These are phyloP conservation scores for Masnerella sp. DNA, from an alignment of 2,888 invertebrate genomes.

Conservation along the genomic window DNA sequence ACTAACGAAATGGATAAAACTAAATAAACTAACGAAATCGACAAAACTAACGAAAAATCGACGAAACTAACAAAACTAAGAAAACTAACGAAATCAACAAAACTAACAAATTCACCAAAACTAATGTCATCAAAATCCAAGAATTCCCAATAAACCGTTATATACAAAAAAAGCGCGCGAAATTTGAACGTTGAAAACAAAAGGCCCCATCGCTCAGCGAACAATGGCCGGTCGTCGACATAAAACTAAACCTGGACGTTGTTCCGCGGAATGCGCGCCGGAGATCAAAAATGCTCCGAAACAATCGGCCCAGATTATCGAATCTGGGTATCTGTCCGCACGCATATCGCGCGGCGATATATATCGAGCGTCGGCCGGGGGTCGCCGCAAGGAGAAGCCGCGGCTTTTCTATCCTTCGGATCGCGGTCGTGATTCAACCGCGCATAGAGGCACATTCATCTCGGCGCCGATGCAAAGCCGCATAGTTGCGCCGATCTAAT, in stretches of 20 bases:
- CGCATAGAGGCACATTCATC: conserved; percentile 59
- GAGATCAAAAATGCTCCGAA: conserved; percentile 23
- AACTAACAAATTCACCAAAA: no score
- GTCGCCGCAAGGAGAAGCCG: conserved; percentile 51
- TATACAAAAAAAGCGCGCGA: conserved; percentile 13
- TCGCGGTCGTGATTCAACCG: conserved; percentile 61
- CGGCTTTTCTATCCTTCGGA: conserved; percentile 44
- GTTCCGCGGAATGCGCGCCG: conserved; percentile 18
- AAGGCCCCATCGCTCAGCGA: neutral
- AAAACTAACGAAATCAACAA: no score
- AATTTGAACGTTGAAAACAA: conserved; percentile 6
- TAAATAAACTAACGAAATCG: no score
- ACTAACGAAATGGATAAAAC: no score
- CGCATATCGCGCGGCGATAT: conserved; percentile 49
- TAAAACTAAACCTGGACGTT: conserved; percentile 17
- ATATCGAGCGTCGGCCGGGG: conserved; percentile 39
- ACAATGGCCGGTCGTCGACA: conserved; percentile 22
- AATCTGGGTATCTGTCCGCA: conserved; percentile 31
- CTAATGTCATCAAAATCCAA: no score
- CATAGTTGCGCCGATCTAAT: conserved; percentile 56
- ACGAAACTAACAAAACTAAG: no score
- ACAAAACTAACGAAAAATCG: no score
- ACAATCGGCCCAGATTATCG: conserved; percentile 43
- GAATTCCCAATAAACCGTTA: no score
- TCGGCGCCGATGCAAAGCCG: conserved; percentile 46